Base-by-base conservation (phyloP, 1,140 invertebrate genomes). In the Charaxes varanes region DNA sequence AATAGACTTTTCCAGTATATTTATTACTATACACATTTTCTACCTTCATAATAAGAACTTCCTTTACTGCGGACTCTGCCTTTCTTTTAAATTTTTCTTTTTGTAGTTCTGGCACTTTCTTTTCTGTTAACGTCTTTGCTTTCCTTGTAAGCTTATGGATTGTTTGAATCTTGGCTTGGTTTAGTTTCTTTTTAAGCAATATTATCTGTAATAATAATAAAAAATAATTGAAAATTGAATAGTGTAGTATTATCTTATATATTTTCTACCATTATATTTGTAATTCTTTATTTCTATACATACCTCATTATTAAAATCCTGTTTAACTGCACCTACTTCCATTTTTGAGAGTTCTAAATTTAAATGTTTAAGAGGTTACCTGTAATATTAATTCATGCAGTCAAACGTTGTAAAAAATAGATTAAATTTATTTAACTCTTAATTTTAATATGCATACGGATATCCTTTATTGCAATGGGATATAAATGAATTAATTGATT, bases 251-350 rank as follows among this genome's bases (percentile, higher is more conserved):
- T 11, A 18, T 6, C n/a, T 24, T 24, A 24, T 24, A 4, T 10
- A 2, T 2, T 4, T 24, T n/a, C 10, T 24, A 1, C 1, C n/a
- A 24, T 8, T 6, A 2, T 1, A 24, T 8, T 4, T 8, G 11
- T 6, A 34, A n/a, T 14, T 17, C 24, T 30, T 30, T 24, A 11
- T 33, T 16, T 30, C 7, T 6, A 4, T 17, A 49, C 14, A 37
- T 50, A 79, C 77, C 65, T 81, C 74, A 52, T 74, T 81, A 46
- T 81, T 81, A 53, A 73, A 81, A 2, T 66, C 73, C 52, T 79
- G 74, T 67, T 81, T 81, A 1, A 81, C 77, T 24, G 77, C 77
- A 18, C 77, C 77, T 24, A 81, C 65, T 55, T 81, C 77, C 77
- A 81, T 81, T 55, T 46, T 67, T 14, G 5, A 32, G 7, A 32